These are phyloP conservation scores for Cheiracanthium punctorium DNA, from an alignment of 2,888 invertebrate genomes.

Conservation along the genomic window DNA sequence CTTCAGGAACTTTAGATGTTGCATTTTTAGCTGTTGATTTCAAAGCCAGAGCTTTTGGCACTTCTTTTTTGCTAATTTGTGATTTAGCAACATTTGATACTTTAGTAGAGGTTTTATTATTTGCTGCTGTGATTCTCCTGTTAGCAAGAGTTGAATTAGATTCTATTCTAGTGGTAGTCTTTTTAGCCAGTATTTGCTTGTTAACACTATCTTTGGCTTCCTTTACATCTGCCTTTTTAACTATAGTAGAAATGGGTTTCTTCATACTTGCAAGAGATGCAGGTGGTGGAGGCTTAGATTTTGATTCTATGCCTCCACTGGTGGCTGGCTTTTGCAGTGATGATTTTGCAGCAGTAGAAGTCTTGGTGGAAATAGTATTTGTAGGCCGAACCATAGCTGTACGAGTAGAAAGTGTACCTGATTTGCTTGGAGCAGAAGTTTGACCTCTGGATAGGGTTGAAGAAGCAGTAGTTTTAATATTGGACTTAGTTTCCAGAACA, in stretches of 20 bases:
- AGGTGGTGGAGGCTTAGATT: conserved; percentile 18
- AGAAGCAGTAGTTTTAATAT: background rate
- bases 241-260: background rate
- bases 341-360: conserved; percentile 19
- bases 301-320: conserved; percentile 22
- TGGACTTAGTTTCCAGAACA: conserved; percentile 1
- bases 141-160: background rate
- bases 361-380: conserved; percentile 40
- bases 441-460: conserved; percentile 21
- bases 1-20: conserved; percentile 4
- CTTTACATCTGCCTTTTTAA: conserved; percentile 47
- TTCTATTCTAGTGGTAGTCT: conserved; percentile 11
- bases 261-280: background rate
- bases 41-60: conserved; percentile 32
- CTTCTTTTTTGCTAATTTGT: conserved; percentile 33
- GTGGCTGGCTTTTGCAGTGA: conserved; percentile 8
- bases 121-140: background rate
- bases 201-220: conserved; percentile 63
- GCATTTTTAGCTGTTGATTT: conserved; percentile 15
- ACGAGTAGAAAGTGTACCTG: conserved; percentile 20
- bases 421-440: conserved; percentile 45
- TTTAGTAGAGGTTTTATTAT: background rate
- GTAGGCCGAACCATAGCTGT: conserved; percentile 26
- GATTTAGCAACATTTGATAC: conserved; percentile 19
- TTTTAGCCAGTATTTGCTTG: conserved; percentile 50